phyloP scores from a whole-genome alignment of 1,140 invertebrate species.

The Gonatopus flavifemur region DNA sequence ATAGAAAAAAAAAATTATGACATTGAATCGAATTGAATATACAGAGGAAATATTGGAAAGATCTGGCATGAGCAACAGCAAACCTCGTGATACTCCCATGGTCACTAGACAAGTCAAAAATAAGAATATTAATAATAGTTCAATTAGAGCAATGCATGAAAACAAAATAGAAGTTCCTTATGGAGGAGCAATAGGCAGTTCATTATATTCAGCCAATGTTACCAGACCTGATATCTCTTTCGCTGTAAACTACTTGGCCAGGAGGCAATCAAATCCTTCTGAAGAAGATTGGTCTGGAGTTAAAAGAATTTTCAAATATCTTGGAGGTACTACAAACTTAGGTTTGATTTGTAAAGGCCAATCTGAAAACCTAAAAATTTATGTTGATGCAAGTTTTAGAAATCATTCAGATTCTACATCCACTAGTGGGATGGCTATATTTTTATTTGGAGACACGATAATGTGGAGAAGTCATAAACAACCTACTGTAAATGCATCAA shows the following conservation, averaged over 20 bases:
- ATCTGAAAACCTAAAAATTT: background rate
- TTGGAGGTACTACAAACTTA: slow-evolving; percentile 20
- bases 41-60: slow-evolving; percentile 19
- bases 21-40: slow-evolving; percentile 8
- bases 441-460: slow-evolving; percentile 14
- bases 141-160: background rate
- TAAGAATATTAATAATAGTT: background rate
- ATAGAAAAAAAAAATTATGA: slow-evolving; percentile 10
- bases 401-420: slow-evolving; percentile 1
- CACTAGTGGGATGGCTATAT: slow-evolving; percentile 3
- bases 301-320: slow-evolving; percentile 33
- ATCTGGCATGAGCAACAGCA: slow-evolving; percentile 35
- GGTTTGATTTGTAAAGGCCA: slow-evolving; percentile 16
- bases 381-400: slow-evolving; percentile 4
- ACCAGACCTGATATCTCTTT: slow-evolving; percentile 47
- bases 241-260: slow-evolving; percentile 29
- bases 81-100: slow-evolving; percentile 28
- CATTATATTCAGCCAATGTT: slow-evolving; percentile 36
- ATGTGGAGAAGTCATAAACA: slow-evolving; percentile 14
- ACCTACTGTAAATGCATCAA: slow-evolving; percentile 11
- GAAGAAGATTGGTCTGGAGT: slow-evolving; percentile 26
- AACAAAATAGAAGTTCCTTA: slow-evolving; percentile 20
- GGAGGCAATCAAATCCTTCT: slow-evolving; percentile 20
- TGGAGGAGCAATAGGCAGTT: slow-evolving; percentile 33
- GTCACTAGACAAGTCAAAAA: slow-evolving; percentile 6